phyloP scores from a whole-genome alignment of 2,888 invertebrate species.

The Seira ritae region DNA sequence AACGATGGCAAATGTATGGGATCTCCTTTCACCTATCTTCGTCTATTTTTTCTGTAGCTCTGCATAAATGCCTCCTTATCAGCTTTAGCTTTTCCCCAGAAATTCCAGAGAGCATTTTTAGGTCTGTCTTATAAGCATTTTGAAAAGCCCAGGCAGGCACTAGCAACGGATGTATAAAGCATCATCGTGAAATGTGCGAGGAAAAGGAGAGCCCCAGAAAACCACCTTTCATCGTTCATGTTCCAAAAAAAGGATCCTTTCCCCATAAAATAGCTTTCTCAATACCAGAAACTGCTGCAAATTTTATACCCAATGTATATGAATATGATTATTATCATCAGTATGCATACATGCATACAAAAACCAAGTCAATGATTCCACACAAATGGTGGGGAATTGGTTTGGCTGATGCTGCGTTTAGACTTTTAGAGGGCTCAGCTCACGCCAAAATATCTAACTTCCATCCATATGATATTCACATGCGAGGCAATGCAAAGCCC shows the following conservation, averaged over 20 bases:
- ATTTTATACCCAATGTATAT: conserved; percentile 8
- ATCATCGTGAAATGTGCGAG: neutral
- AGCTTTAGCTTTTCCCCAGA: neutral
- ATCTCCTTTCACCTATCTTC: conserved; percentile 25
- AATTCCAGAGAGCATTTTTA: neutral
- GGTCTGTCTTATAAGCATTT: neutral
- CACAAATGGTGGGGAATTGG: conserved; percentile 42
- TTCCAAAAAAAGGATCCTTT: conserved; percentile 26
- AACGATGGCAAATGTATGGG: conserved; percentile 14
- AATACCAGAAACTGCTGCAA: conserved; percentile 1
- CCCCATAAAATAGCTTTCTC: neutral
- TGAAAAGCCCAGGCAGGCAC: neutral
- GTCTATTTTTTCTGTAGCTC: conserved; percentile 11
- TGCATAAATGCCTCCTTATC: conserved; percentile 48
- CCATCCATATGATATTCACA: no score
- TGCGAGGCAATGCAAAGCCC: no score
- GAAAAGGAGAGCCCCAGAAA: neutral
- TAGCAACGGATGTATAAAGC: neutral
- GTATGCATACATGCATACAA: conserved; percentile 41
- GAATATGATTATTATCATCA: conserved; percentile 29
- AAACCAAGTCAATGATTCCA: conserved; percentile 54
- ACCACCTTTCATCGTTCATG: conserved; percentile 60
- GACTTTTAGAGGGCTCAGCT: neutral
- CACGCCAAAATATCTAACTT: no score
- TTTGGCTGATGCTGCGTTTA: neutral